Evolutionary conservation across 64 coral and sea anemone genomes (phyloP).

Genomic region (Orbicella faveolata): DNA sequence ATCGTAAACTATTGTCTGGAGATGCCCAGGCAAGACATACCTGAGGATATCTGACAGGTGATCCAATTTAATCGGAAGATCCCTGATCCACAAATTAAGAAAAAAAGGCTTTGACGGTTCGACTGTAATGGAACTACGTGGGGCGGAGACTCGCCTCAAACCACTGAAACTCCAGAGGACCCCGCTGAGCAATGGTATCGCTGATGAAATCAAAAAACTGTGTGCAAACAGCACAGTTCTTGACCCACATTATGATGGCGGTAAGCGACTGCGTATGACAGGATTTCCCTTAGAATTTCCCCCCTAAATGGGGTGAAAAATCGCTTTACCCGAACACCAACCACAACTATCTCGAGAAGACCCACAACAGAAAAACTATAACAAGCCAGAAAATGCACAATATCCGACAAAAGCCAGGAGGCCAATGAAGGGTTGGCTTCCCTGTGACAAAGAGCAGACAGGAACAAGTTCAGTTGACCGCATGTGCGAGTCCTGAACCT

Average conservation of each 20-base stretch:
- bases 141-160: neutral
- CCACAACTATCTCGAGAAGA: neutral
- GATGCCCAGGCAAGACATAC: slow-evolving; percentile 21
- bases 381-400: neutral
- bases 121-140: neutral
- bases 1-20: slow-evolving; percentile 22
- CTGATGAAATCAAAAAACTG: no score
- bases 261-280: neutral
- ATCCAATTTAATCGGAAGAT: neutral
- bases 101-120: neutral
- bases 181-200: slow-evolving; percentile 8
- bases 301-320: neutral
- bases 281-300: neutral
- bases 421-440: slow-evolving; percentile 49
- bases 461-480: neutral
- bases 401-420: neutral
- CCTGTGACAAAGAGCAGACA: neutral
- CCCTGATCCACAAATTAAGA: slow-evolving; percentile 10
- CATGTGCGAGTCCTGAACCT: neutral
- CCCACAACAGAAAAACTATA: neutral
- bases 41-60: neutral
- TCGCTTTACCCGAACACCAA: neutral
- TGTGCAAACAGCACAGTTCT: no score
- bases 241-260: neutral
- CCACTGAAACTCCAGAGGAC: neutral